Conservation (phyloP, 1,140 invertebrate species). For the Apocrypta bakeri region DNA sequence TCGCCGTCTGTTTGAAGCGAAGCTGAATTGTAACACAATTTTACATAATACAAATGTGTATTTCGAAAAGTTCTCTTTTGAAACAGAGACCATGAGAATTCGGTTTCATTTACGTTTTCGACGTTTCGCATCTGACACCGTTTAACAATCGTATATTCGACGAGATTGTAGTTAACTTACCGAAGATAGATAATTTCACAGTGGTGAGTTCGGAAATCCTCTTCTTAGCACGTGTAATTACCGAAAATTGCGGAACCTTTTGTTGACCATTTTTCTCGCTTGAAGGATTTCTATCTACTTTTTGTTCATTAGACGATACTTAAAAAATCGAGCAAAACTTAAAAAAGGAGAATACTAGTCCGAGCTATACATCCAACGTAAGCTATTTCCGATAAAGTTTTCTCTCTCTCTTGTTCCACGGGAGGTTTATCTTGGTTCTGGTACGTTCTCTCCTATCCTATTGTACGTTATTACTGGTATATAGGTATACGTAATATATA, state of each 20-base stretch:
- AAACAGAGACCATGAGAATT: neutral
- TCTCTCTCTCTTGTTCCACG: neutral
- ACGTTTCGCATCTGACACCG: slow-evolving; percentile 1
- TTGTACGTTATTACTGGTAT: neutral
- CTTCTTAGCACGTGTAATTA: neutral
- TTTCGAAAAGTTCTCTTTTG: neutral
- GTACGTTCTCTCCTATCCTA: neutral
- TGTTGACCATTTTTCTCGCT: too few relatives aligned
- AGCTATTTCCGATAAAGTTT: neutral
- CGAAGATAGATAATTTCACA: neutral
- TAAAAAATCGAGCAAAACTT: neutral
- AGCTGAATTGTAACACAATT: neutral
- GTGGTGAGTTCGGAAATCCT: neutral
- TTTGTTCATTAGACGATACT: too few relatives aligned
- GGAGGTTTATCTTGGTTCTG: neutral
- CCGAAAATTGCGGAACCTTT: slow-evolving; percentile 1
- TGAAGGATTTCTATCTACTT: too few relatives aligned
- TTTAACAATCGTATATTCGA: slow-evolving; percentile 4
- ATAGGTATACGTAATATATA: too few relatives aligned
- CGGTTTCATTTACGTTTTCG: neutral
- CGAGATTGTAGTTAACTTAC: slow-evolving; percentile 18
- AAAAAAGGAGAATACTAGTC: neutral
- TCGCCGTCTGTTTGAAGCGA: too few relatives aligned
- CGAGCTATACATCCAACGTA: neutral
- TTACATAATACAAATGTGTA: neutral